These are phyloP conservation scores for Pseudomyrmex sp. DNA, from an alignment of 1,140 invertebrate genomes.

Conservation along the genomic window DNA sequence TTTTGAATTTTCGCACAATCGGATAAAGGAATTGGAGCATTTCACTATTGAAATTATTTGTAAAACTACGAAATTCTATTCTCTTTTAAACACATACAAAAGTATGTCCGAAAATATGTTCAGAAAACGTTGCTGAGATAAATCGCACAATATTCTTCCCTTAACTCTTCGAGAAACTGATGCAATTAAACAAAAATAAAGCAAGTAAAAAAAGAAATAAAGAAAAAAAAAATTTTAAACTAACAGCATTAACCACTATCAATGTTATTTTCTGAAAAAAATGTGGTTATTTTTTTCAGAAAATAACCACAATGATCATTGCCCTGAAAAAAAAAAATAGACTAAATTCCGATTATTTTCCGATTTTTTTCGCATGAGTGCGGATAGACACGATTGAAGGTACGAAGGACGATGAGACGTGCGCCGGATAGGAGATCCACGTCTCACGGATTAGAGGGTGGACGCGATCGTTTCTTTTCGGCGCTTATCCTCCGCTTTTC, in stretches of 20 bases:
- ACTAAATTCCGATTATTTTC: slow-evolving; percentile 1
- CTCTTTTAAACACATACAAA: background rate
- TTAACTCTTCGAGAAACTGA: background rate
- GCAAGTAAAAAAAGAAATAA: background rate
- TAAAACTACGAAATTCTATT: background rate
- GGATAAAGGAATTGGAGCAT: background rate
- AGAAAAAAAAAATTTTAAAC: background rate
- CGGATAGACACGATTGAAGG: background rate
- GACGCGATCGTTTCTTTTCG: slow-evolving; percentile 38
- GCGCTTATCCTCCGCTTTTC: slow-evolving; percentile 45
- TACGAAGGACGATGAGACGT: slow-evolving; percentile 11
- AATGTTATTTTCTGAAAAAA: background rate
- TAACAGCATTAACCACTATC: slow-evolving; percentile 1
- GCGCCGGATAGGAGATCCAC: background rate
- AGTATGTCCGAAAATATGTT: background rate
- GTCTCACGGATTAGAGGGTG: background rate
- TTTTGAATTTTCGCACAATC: slow-evolving; percentile 15
- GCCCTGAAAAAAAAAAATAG: background rate
- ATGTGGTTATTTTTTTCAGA: background rate
- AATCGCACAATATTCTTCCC: too few relatives aligned
- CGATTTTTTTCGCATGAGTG: slow-evolving; percentile 7
- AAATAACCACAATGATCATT: background rate
- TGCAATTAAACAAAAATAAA: background rate
- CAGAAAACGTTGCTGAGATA: background rate
- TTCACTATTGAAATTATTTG: background rate